Base-by-base conservation (phyloP, 2,797 vertebrate genomes). In the Rhadinocentrus ornatus region DNA sequence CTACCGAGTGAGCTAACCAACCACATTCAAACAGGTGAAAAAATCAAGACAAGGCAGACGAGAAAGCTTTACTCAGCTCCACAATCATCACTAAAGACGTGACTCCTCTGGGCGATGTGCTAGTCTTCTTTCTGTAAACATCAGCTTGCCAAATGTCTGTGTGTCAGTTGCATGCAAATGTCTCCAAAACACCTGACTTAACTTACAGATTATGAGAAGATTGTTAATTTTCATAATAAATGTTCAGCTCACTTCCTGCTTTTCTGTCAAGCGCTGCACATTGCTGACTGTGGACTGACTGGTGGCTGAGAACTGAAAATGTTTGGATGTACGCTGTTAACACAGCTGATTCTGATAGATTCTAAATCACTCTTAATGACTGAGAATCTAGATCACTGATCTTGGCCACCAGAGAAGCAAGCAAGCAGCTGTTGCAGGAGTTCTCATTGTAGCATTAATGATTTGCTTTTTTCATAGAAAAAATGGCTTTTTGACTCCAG, bases 161-260 rank as follows among this genome's bases (percentile, higher is more conserved):
- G 20, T 69, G 57, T 63, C 70, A 63, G 69, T 61, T 82, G 87
- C 88, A 90, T 89, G 87, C 72, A 77, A 70, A 76, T 67, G 16
- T 81, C 70, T 57, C 73, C 66, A 65, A 70, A 78, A 58, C 59
- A 58, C 66, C 46, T 11, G 41, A 66, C 22, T 77, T 61, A 31
- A 59, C 13, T 24, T 44, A 53, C 44, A 62, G 68, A 66, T 58
- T 74, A 29, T 65, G 8, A 54, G 15, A 61, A 29, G 29, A 12
- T 50, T 48, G 64, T 24, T 50, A 13, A 24, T 32, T 52, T 48
- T 53, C n/a, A n/a, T n/a, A n/a, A n/a, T n/a, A 54, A 29, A 54
- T 54, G 52, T 24, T 13, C 24, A 54, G 13, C 26, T 26, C 24
- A 62, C 31, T 15, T 56, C 2, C 26, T 56, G 41, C 0, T 50